These are phyloP conservation scores for Nestor notabilis DNA, from an alignment of 2,113 vertebrate genomes.

Conservation along the genomic window DNA sequence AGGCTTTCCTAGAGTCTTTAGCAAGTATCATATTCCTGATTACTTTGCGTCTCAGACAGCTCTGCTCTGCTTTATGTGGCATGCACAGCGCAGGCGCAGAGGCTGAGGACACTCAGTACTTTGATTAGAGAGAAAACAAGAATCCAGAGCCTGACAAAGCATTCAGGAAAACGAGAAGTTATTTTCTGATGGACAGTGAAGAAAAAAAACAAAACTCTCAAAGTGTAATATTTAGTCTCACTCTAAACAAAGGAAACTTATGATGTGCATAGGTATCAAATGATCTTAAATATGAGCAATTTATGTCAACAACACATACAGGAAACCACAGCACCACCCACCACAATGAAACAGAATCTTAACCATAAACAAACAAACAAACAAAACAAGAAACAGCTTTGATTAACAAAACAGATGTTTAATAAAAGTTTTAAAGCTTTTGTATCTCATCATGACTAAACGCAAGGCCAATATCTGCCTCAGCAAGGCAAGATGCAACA, in stretches of 20 bases:
- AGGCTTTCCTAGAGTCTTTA: constrained; percentile 42
- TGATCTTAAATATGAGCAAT: background rate
- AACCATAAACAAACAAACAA: constrained; percentile 14
- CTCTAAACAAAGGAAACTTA: background rate
- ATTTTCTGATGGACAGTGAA: background rate
- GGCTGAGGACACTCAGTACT: background rate
- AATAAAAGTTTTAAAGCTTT: background rate
- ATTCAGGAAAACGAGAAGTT: background rate
- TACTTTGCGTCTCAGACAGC: background rate
- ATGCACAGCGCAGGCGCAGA: constrained; percentile 15
- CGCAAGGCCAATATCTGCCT: background rate
- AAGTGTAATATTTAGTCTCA: background rate
- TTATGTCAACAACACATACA: background rate
- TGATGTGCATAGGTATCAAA: background rate
- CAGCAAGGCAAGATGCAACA: background rate
- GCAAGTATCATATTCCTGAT: constrained; percentile 39
- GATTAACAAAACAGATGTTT: background rate
- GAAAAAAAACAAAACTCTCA: background rate
- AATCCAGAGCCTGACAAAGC: background rate
- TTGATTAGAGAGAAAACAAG: constrained; percentile 1
- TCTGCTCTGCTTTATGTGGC: constrained; percentile 25
- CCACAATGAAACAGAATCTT: background rate
- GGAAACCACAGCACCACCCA: background rate
- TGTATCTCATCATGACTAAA: background rate
- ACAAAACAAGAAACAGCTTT: background rate